A percentile compares a stretch with the other conserved stretches of the same genome.
Evolutionary conservation across 1,140 invertebrate species (phyloP).

Genomic region (Atta cephalotes): DNA sequence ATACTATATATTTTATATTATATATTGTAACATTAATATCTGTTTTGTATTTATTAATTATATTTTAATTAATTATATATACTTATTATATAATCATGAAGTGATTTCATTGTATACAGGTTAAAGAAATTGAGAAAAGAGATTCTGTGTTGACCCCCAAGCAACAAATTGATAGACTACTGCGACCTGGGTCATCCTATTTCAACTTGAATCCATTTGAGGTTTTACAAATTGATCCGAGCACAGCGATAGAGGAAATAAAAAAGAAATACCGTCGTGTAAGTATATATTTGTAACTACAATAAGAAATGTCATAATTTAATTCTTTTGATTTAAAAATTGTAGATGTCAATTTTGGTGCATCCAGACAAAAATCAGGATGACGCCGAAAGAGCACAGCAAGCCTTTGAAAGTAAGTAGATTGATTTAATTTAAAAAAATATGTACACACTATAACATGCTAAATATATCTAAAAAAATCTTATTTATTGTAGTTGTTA

Average conservation of each 20-base stretch:
- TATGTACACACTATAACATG: not conserved
- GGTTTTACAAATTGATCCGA: slow-evolving; percentile 97
- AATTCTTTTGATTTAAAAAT: slow-evolving; percentile 65
- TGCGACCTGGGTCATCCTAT: slow-evolving; percentile 97
- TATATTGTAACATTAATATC: not conserved
- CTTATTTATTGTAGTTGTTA: slow-evolving; percentile 90
- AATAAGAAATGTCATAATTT: not conserved
- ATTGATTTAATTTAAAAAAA: not conserved
- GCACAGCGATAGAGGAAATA: slow-evolving; percentile 94
- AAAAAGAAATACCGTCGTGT: slow-evolving; percentile 98
- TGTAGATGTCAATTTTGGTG: slow-evolving; percentile 96
- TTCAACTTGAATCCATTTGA: slow-evolving; percentile 99
- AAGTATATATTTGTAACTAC: slow-evolving; percentile 71
- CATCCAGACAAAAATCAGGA: slow-evolving; percentile 99
- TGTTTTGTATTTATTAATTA: slow-evolving; percentile 1
- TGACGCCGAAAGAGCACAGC: slow-evolving; percentile 97
- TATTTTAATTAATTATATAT: not conserved
- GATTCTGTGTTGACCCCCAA: slow-evolving; percentile 96
- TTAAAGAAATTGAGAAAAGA: slow-evolving; percentile 97
- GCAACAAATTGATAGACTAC: slow-evolving; percentile 97
- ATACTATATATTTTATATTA: no score
- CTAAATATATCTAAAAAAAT: not conserved
- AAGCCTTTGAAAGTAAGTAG: slow-evolving; percentile 93
- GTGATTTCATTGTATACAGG: slow-evolving; percentile 87
- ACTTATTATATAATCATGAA: not conserved